Base-by-base conservation (phyloP, 2,113 vertebrate species). In the Paraplagusia blochii region DNA sequence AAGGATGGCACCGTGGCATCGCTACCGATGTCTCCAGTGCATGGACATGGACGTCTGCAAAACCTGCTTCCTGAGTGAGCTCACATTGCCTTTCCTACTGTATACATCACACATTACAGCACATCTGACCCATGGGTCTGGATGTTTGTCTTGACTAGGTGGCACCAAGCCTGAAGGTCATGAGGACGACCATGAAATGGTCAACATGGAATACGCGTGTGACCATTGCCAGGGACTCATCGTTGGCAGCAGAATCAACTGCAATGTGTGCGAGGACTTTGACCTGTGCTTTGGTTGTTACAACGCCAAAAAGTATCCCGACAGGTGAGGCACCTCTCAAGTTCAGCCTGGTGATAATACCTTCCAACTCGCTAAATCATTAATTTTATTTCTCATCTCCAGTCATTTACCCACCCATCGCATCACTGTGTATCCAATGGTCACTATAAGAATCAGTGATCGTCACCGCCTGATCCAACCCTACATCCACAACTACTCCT, bases 41-140 rank as follows among this genome's bases (percentile, higher is more conserved):
- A 96, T 93, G 3, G 95, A 98, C 61, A 98, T 99, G 97, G 97
- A 99, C 62, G 92, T 99, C 2, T 99, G 97, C 74, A 98, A 97
- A 87, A 96, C 96, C 0, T 99, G 97, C 60, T 99, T 98, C 80
- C 90, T 98, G 45, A 96, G 96, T 99, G 79, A 91, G 89, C 22
- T 14, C 44, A 45, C 15, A 19, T 1, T 16, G 7, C 11, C 19
- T 18, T 44, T 48, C 13, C 39, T 29, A 29, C 22, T 4, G 22
- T 17, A 34, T 33, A 6, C 47, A 19, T 29, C 9, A 17, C 34
- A 34, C 48, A 62, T 22, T 14, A 8, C 7, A 40, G 14, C 11
- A 10, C 10, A 29, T 29, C 3, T 18, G 5, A 38, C 19, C 0
- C 34, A 6, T 52, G 11, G 18, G 5, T 17, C 5, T 58, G 22